phyloP scores from a whole-genome alignment of 2,888 invertebrate species.

The Diabrotica balteata region DNA sequence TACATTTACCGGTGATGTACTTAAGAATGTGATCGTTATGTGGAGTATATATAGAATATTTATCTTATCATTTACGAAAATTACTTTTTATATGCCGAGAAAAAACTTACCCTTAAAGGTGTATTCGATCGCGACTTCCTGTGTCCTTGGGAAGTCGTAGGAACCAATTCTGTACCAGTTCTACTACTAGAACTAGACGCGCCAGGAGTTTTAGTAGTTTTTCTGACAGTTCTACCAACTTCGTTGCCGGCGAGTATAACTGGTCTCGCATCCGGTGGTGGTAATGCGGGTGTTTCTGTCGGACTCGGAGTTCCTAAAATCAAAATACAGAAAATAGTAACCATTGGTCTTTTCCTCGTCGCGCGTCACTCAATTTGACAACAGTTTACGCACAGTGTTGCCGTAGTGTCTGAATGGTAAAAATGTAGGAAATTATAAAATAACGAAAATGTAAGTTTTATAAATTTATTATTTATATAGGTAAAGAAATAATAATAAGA shows the following conservation, averaged over 20 bases:
- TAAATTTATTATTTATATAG: neutral
- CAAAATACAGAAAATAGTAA: neutral
- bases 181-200: conserved; percentile 44
- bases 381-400: too few relatives aligned
- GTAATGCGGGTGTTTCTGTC: conserved; percentile 41
- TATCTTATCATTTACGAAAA: too few relatives aligned
- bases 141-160: conserved; percentile 55
- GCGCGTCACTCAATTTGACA: too few relatives aligned
- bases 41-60: too few relatives aligned
- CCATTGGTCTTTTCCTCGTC: too few relatives aligned
- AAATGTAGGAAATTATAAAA: neutral
- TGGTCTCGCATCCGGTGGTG: conserved; percentile 46
- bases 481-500: too few relatives aligned
- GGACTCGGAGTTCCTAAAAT: conserved; percentile 35
- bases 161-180: conserved; percentile 56
- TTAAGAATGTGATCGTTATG: too few relatives aligned
- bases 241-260: conserved; percentile 57
- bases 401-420: too few relatives aligned
- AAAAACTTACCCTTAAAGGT: conserved; percentile 18
- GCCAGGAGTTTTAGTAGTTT: conserved; percentile 22
- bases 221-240: conserved; percentile 42
- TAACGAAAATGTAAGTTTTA: neutral
- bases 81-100: too few relatives aligned
- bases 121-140: conserved; percentile 40
- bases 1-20: too few relatives aligned